Conservation (phyloP, 1,140 invertebrate genomes). For the Cepaea nemoralis region DNA sequence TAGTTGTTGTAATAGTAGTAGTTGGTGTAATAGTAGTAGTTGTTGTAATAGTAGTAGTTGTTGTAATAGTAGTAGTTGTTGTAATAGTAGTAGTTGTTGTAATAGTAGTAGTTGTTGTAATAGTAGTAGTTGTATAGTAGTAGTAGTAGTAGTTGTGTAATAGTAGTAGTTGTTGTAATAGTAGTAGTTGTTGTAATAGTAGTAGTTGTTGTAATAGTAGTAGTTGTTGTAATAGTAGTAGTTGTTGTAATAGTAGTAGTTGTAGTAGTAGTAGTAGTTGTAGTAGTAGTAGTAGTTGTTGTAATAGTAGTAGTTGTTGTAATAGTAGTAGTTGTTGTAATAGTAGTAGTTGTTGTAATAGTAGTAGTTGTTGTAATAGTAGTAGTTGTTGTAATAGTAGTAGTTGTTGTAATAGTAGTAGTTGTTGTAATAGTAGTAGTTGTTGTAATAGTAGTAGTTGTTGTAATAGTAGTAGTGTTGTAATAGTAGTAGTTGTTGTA, state of each 20-base stretch:
- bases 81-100: not conserved
- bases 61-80: not conserved
- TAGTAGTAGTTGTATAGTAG: no score
- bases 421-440: no score
- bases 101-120: no score
- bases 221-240: not conserved
- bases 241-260: not conserved
- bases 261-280: not conserved
- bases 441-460: no score
- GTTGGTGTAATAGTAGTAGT: not conserved
- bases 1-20: no score
- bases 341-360: slow-evolving; percentile 13
- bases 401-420: no score
- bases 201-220: not conserved
- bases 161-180: no score
- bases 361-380: no score
- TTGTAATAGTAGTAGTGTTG: no score
- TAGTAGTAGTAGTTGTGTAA: no score
- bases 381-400: no score
- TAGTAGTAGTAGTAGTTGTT: slow-evolving; percentile 4
- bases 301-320: slow-evolving; percentile 4
- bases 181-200: not conserved
- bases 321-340: not conserved
- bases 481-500: no score
- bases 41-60: not conserved